Percentiles rank a stretch among this genome's conserved stretches.
These are phyloP conservation scores for Papilio polytes DNA, from an alignment of 1,140 invertebrate species.

Conservation along the genomic window DNA sequence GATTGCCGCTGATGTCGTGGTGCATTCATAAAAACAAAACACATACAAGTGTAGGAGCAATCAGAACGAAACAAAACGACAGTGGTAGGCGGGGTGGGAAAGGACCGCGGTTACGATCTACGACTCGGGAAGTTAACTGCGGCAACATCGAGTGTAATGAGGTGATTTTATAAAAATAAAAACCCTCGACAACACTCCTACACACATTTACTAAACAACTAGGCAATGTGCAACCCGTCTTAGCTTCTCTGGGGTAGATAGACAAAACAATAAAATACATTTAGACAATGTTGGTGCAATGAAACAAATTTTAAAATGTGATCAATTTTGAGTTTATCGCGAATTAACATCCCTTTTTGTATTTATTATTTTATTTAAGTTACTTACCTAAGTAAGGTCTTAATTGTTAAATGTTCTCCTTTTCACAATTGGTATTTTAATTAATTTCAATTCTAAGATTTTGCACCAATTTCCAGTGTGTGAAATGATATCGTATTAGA, in stretches of 20 bases:
- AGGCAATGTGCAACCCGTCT: background rate
- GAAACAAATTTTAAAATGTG: background rate
- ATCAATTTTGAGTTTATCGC: background rate
- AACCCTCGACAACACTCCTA: background rate
- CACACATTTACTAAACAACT: background rate
- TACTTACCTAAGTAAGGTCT: background rate
- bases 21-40: constrained; percentile 39
- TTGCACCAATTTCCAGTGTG: constrained; percentile 74
- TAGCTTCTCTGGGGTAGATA: background rate
- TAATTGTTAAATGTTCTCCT: background rate
- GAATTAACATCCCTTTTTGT: background rate
- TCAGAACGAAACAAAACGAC: constrained; percentile 35
- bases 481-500: constrained; percentile 47
- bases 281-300: background rate
- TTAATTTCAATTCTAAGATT: constrained; percentile 43
- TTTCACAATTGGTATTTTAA: background rate
- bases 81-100: constrained; percentile 17
- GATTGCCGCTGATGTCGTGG: constrained; percentile 29
- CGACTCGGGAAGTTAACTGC: constrained; percentile 11
- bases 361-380: background rate
- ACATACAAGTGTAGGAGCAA: constrained; percentile 36
- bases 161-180: constrained; percentile 14
- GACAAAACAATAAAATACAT: background rate
- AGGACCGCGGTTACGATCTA: constrained; percentile 6
- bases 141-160: constrained; percentile 6